These are phyloP conservation scores for Octopus bimaculoides DNA, from an alignment of 1,140 invertebrate species.

Conservation along the genomic window DNA sequence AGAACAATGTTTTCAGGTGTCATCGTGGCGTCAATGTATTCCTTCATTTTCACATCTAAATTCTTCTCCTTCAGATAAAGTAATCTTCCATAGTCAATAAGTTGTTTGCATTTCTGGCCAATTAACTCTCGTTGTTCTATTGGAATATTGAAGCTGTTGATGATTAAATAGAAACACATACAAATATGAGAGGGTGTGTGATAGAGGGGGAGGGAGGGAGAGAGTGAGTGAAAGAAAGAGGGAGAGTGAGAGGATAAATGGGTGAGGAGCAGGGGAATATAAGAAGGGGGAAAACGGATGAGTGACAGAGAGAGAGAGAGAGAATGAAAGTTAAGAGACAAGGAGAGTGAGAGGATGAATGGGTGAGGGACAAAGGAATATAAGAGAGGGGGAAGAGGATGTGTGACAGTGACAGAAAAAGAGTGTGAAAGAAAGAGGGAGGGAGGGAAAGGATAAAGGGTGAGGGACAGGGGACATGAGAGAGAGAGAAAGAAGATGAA, in stretches of 20 bases:
- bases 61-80: slow-evolving; percentile 63
- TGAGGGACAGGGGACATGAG: too few relatives aligned
- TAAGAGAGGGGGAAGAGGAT: too few relatives aligned
- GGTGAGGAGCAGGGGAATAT: too few relatives aligned
- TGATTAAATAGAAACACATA: background rate
- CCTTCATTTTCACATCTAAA: slow-evolving; percentile 64
- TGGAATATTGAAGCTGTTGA: slow-evolving; percentile 35
- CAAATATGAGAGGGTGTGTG: background rate
- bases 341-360: too few relatives aligned
- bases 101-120: slow-evolving; percentile 71
- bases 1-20: slow-evolving; percentile 80
- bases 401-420: too few relatives aligned
- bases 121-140: slow-evolving; percentile 65
- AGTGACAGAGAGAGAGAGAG: too few relatives aligned
- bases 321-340: too few relatives aligned
- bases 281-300: background rate
- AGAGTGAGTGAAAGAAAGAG: background rate
- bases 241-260: background rate
- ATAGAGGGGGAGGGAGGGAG: background rate
- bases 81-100: slow-evolving; percentile 75
- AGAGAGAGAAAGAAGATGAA: too few relatives aligned
- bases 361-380: too few relatives aligned
- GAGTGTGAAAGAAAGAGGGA: too few relatives aligned
- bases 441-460: too few relatives aligned
- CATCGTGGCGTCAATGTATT: slow-evolving; percentile 66